Percentiles rank a stretch among this genome's conserved stretches.
phyloP scores from a whole-genome alignment of 2,113 vertebrate genomes.

The Callithrix jacchus region DNA sequence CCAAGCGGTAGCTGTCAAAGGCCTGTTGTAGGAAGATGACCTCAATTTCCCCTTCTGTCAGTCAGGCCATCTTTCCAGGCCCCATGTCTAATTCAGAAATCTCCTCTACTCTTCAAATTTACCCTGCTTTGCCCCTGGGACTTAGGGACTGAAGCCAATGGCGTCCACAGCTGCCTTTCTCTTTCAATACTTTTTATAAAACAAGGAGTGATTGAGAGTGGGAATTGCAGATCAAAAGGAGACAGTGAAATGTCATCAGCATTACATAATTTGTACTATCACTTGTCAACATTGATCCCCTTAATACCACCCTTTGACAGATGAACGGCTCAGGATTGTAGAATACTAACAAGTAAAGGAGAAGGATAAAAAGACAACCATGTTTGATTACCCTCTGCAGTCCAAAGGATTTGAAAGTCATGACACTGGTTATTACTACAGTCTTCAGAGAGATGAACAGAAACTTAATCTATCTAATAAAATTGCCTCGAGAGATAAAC shows the following conservation, averaged over 20 bases:
- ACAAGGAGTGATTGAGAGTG: conserved; percentile 81
- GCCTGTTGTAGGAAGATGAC: conserved; percentile 50
- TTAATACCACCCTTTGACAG: conserved; percentile 85
- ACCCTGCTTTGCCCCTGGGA: conserved; percentile 16
- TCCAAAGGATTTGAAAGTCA: conserved; percentile 86
- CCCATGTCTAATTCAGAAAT: conserved; percentile 50
- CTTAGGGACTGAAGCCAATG: neutral
- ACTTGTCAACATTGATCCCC: conserved; percentile 87
- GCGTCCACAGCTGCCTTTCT: conserved; percentile 69
- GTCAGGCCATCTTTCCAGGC: conserved; percentile 57
- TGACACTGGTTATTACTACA: conserved; percentile 84
- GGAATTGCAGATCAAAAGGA: conserved; percentile 85
- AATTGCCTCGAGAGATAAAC: conserved; percentile 84
- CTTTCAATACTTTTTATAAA: conserved; percentile 78
- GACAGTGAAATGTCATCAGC: conserved; percentile 84
- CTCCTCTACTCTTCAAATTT: conserved; percentile 40
- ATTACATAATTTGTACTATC: conserved; percentile 88
- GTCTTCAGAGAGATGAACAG: conserved; percentile 83
- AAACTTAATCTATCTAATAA: conserved; percentile 85
- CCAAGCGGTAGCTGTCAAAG: conserved; percentile 41
- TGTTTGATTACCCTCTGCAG: conserved; percentile 83
- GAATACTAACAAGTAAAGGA: conserved; percentile 84
- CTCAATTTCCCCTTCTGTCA: conserved; percentile 73
- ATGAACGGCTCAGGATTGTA: conserved; percentile 81
- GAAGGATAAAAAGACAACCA: conserved; percentile 83